Conservation (phyloP, 2,113 vertebrate species). For the Phylloscopus trochiloides region DNA sequence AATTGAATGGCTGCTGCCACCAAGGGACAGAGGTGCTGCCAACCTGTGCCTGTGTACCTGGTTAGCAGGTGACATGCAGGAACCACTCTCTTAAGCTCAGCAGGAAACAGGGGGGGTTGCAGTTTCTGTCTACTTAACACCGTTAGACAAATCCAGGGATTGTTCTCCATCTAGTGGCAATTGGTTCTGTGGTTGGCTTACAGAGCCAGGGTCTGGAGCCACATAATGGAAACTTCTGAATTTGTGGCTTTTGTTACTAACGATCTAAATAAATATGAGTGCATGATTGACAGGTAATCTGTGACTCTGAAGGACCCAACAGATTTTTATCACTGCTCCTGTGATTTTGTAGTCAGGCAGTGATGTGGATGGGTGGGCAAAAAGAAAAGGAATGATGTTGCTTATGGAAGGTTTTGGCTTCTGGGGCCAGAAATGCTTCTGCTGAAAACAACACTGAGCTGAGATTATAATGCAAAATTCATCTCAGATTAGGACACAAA, state of each 20-base stretch:
- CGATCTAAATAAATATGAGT: background rate
- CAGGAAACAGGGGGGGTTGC: rapidly evolving
- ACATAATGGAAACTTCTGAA: background rate
- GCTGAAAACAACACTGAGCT: background rate
- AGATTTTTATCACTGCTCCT: background rate
- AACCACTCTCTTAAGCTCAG: background rate
- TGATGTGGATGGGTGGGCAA: background rate
- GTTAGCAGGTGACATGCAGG: background rate
- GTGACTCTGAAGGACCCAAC: background rate
- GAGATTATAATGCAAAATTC: background rate
- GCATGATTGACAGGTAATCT: background rate
- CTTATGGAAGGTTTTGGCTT: background rate
- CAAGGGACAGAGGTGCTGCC: background rate
- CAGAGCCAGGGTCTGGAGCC: background rate
- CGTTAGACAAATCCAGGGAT: background rate
- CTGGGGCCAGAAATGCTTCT: background rate
- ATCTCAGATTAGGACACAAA: background rate
- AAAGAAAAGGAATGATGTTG: background rate
- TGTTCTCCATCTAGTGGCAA: background rate
- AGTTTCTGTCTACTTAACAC: background rate
- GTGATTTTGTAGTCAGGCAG: background rate
- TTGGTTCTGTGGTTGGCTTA: background rate
- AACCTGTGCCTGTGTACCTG: background rate
- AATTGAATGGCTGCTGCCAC: background rate
- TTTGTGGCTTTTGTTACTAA: background rate